Evolutionary conservation across 2,888 invertebrate species (phyloP).

Genomic region (Acleris holmiana): DNA sequence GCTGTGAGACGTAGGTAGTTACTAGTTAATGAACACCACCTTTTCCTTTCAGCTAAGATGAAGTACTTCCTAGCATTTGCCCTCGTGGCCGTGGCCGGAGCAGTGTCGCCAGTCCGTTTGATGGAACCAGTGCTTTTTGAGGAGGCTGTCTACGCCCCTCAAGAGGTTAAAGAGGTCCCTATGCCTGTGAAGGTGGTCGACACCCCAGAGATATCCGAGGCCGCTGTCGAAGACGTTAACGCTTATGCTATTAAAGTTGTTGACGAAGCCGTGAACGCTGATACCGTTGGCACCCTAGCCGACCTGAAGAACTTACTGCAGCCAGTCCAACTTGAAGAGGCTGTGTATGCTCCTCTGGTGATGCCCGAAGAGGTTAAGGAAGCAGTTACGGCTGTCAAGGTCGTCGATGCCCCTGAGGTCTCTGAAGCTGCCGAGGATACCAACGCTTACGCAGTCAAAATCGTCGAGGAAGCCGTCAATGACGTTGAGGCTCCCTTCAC

Average conservation of each 20-base stretch:
- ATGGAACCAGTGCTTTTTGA: constrained; percentile 32
- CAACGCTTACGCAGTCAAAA: constrained; percentile 9
- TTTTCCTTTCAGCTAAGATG: constrained; percentile 60
- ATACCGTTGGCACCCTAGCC: constrained; percentile 10
- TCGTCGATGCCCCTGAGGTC: constrained; percentile 38
- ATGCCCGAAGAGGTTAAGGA: constrained; percentile 16
- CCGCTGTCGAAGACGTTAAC: constrained; percentile 3
- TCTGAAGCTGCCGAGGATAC: constrained; percentile 26
- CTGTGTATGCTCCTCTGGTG: background rate
- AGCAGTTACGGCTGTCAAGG: constrained; percentile 21
- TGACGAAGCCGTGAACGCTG: constrained; percentile 14
- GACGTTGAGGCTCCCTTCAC: constrained; percentile 16
- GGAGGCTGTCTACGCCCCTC: constrained; percentile 40
- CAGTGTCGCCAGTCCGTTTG: constrained; percentile 45
- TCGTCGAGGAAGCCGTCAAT: constrained; percentile 10
- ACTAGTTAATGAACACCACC: too few relatives aligned
- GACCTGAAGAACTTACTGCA: too few relatives aligned
- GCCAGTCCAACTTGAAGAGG: background rate
- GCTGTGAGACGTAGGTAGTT: too few relatives aligned
- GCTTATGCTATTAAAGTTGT: constrained; percentile 23
- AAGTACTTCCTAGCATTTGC: constrained; percentile 62
- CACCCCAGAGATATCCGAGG: constrained; percentile 13
- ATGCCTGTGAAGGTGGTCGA: constrained; percentile 24
- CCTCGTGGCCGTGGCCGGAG: constrained; percentile 58
- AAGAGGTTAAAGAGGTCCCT: constrained; percentile 40